Conservation (phyloP, 2,888 invertebrate genomes). For the Odontomyia ornata region DNA sequence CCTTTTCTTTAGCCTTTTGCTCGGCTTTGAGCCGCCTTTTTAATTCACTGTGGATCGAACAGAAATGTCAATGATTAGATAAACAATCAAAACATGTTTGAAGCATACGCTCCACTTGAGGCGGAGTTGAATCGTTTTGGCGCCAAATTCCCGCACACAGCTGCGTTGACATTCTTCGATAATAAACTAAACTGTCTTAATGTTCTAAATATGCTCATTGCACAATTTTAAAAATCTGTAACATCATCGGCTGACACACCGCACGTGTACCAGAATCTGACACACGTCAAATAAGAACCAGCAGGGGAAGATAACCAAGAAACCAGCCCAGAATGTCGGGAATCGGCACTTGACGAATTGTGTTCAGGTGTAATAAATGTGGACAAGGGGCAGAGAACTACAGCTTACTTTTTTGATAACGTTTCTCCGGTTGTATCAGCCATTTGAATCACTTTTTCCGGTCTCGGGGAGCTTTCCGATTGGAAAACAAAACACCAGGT, state of each 20-base stretch:
- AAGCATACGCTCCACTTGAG: conserved; percentile 35
- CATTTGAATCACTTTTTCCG: conserved; percentile 60
- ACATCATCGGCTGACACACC: conserved; percentile 2
- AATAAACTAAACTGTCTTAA: conserved; percentile 16
- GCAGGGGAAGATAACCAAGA: neutral
- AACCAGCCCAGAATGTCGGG: neutral
- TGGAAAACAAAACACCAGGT: conserved; percentile 4
- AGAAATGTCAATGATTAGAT: conserved; percentile 41
- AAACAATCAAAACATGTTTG: conserved; percentile 23
- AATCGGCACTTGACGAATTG: neutral
- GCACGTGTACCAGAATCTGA: conserved; percentile 38
- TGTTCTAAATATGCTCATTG: conserved; percentile 18
- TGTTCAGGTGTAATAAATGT: neutral
- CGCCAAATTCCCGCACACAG: neutral
- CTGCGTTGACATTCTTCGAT: neutral
- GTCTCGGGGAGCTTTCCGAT: neutral
- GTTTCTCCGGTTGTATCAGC: conserved; percentile 70
- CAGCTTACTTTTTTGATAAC: conserved; percentile 74
- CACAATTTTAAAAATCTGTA: neutral
- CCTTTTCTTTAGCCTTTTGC: conserved; percentile 91
- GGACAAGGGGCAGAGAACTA: neutral
- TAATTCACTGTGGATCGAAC: conserved; percentile 76
- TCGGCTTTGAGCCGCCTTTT: conserved; percentile 92
- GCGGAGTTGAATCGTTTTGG: conserved; percentile 33
- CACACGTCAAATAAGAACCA: conserved; percentile 3